These are phyloP conservation scores for Athetis lepigone DNA, from an alignment of 2,888 invertebrate species.

Conservation along the genomic window DNA sequence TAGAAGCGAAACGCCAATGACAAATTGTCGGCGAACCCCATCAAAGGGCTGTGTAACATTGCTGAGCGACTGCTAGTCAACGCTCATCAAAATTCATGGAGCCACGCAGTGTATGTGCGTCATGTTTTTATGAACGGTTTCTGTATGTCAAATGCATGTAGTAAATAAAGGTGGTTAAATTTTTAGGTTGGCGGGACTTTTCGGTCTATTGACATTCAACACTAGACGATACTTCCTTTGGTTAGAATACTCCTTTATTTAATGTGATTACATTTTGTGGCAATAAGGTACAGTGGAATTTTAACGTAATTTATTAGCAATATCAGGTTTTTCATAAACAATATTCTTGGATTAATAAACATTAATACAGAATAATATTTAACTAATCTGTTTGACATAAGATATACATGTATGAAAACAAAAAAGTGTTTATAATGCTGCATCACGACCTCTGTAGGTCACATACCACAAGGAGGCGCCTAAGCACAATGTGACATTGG, in stretches of 20 bases:
- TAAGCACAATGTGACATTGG: conserved; percentile 28
- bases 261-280: background rate
- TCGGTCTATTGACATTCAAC: background rate
- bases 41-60: conserved; percentile 58
- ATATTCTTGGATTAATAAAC: background rate
- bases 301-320: no score
- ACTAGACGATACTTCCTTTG: background rate
- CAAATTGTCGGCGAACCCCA: conserved; percentile 56
- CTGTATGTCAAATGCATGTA: conserved; percentile 28
- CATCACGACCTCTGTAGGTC: conserved; percentile 42
- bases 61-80: conserved; percentile 63
- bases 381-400: conserved; percentile 32
- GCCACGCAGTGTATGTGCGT: conserved; percentile 52
- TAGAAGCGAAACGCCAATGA: conserved; percentile 57
- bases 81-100: conserved; percentile 76
- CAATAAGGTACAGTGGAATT: no score
- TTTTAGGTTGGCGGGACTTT: background rate
- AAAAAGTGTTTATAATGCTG: conserved; percentile 23
- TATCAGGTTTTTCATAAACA: no score
- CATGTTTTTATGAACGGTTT: conserved; percentile 51
- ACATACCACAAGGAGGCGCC: conserved; percentile 8
- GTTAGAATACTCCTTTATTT: background rate
- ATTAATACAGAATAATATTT: conserved; percentile 28
- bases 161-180: conserved; percentile 7
- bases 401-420: conserved; percentile 26